Evolutionary conservation across 2,113 vertebrate genomes (phyloP), one percentile per base, ranked within the genome.

Genomic region (Varanus salvator): DNA sequence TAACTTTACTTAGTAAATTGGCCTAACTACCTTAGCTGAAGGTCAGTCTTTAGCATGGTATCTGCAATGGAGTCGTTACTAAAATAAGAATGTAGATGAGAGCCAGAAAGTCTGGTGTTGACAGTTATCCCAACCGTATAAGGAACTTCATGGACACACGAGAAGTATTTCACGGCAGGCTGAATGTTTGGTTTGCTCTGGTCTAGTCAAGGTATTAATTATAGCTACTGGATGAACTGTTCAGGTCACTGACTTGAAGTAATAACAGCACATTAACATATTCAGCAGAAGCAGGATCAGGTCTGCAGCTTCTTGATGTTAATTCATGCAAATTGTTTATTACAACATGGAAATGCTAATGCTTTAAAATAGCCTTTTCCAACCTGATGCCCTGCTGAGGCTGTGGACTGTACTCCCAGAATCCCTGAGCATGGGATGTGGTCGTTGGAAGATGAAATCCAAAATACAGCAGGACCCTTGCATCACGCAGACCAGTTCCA

Each of bases 71-170:
- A 95, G 90, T 90, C 6, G 60, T 94, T 96, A 84, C 95, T 97
- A 94, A 96, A 96, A 94, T 93, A 94, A 96, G 95, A 94, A 84
- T 88, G 74, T 88, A 4, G 2, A 75, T 92, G 72, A 27, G 80
- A 94, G 93, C 91, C 60, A 86, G 89, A 86, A 93, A 88, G 94
- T 90, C 50, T 94, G 84, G 60, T 87, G 84, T 69, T 77, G 44
- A 48, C 84, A 88, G 80, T 93, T 91, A 78, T 76, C 82, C 89
- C 84, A 92, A 83, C 93, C 94, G 14, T 96, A 93, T 92, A 96
- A 95, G 96, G 96, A 95, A 52, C 87, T 88, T 90, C 0, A 1
- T 78, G 86, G 81, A 71, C 6, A 1, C 85, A 38, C n/a, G 86
- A 52, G 54, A 92, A 91, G 78, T 89, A 27, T 88, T 87, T 95